Base-by-base conservation (phyloP, 2,797 vertebrate genomes). In the Dicrostonyx torquatus region DNA sequence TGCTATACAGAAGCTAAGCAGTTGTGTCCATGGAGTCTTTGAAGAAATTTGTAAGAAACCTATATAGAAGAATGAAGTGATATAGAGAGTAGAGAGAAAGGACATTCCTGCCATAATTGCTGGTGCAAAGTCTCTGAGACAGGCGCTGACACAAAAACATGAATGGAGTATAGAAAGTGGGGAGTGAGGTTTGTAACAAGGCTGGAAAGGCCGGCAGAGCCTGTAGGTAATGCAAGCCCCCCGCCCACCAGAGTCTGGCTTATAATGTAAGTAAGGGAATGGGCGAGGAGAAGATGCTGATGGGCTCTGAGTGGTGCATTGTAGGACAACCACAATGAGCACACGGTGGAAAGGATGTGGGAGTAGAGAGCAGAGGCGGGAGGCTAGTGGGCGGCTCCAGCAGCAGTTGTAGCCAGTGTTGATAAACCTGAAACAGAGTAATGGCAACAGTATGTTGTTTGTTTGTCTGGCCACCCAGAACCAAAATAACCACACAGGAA, bases 101-200 rank as follows among this genome's bases (percentile, higher is more conserved):
- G 89, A 22, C 13, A 18, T 53, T 88, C 58, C 31, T 64, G 6
- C 64, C 75, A 93, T 31, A 72, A 80, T 22, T 60, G 48, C 31
- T 75, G 43, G 8, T 83, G n/a, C n/a, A 68, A 95, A 96, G 10
- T 18, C 75, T 50, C 66, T 90, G 50, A 87, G 88, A 48, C 22
- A 91, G 64, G 26, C 68, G 70, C 18, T 24, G 26, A 75, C 58
- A 72, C 86, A 77, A 85, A 91, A 88, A 48, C 75, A 64, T 40
- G 55, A 45, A 24, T 66, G 26, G 73, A 87, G 15, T 43, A 58
- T 17, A 66, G n/a, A 7, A 12, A 50, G 8, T 31, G 70, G 77
- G 31, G 37, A 89, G 45, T 26, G 22, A 58, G 50, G 34, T 68
- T 20, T 18, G 29, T 24, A 55, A 31, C 7, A 22, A 76, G 26